phyloP scores from a whole-genome alignment of 2,797 vertebrate genomes.

The Hirundo rustica region DNA sequence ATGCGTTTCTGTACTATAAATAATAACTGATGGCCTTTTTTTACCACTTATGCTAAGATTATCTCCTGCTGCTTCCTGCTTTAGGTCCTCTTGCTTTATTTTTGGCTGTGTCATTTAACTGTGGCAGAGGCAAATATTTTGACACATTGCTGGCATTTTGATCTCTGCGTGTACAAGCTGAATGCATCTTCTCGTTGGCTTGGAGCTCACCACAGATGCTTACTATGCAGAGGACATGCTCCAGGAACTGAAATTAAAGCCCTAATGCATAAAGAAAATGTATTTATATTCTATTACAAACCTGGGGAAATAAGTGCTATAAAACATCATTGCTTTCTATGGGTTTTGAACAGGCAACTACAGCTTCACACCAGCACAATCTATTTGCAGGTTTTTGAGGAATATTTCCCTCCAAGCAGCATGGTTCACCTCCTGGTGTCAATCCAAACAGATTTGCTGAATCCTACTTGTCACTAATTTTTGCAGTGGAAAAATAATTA shows the following conservation, averaged over 20 bases:
- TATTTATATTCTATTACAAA: not conserved
- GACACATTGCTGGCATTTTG: not conserved
- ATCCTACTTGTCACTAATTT: slow-evolving; percentile 5
- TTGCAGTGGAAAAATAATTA: slow-evolving; percentile 52
- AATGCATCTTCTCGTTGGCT: not conserved
- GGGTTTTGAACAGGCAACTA: not conserved
- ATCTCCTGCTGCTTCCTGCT: slow-evolving; percentile 1
- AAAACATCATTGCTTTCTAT: not conserved
- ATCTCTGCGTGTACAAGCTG: not conserved
- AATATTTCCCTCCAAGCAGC: not conserved
- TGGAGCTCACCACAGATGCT: not conserved
- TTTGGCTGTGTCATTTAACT: not conserved
- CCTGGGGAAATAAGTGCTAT: not conserved
- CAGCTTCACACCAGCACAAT: not conserved
- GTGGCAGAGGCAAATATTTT: not conserved
- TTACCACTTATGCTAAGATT: not conserved
- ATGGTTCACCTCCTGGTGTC: slow-evolving; percentile 2
- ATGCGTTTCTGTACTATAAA: slow-evolving; percentile 11
- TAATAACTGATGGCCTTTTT: not conserved
- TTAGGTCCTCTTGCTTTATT: slow-evolving; percentile 13
- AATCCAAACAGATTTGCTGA: slow-evolving; percentile 33
- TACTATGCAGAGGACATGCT: not conserved
- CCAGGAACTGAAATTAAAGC: not conserved
- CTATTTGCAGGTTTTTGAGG: not conserved
- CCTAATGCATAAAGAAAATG: not conserved